Conservation (phyloP, 1,140 invertebrate species). For the Stegodyphus mimosarum region DNA sequence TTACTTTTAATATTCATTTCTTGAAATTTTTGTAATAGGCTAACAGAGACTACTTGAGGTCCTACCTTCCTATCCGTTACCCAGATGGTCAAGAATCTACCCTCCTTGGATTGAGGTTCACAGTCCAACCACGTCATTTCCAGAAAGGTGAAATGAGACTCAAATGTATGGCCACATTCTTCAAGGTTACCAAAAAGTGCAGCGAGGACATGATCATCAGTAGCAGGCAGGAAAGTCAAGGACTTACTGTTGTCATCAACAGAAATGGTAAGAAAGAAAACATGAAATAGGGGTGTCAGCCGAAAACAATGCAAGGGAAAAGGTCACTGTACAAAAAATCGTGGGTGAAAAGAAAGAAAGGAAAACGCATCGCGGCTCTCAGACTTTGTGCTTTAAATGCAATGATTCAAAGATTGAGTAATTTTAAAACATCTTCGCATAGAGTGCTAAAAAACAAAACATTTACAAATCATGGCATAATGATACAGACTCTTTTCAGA, state of each 20-base stretch:
- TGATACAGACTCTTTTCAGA: too few species aligned
- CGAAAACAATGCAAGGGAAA: too few species aligned
- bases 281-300: too few species aligned
- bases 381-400: background rate
- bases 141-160: constrained; percentile 64
- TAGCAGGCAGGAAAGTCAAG: constrained; percentile 71
- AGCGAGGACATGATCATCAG: constrained; percentile 86
- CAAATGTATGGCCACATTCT: constrained; percentile 67
- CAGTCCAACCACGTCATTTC: constrained; percentile 62
- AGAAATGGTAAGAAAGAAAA: constrained; percentile 26
- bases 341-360: too few species aligned
- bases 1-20: too few species aligned
- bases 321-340: too few species aligned
- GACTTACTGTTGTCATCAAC: constrained; percentile 35
- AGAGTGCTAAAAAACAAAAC: background rate
- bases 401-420: background rate
- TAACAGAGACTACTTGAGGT: constrained; percentile 30
- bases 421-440: background rate
- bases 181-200: constrained; percentile 81
- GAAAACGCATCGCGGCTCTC: background rate
- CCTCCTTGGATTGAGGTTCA: constrained; percentile 41
- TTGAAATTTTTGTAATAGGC: background rate
- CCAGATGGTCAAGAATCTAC: constrained; percentile 51
- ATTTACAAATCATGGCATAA: too few species aligned
- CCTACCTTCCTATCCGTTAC: constrained; percentile 18